Conservation (phyloP, 2,113 vertebrate species). For the Cyanoderma ruficeps region DNA sequence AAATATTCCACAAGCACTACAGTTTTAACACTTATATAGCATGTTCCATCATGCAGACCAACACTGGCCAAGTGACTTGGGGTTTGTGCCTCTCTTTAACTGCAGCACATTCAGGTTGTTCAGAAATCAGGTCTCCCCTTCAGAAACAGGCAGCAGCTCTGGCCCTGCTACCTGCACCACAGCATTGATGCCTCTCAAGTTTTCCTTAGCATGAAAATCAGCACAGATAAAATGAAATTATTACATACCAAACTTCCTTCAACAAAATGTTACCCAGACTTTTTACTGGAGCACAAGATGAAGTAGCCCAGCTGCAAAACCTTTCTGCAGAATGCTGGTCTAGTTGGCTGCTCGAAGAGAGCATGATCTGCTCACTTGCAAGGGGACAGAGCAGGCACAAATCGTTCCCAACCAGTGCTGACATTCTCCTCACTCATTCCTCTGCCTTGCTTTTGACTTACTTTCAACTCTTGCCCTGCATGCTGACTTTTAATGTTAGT, state of each 20-base stretch:
- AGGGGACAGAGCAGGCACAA: not conserved
- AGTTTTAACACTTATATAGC: not conserved
- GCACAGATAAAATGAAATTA: not conserved
- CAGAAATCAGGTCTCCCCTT: not conserved
- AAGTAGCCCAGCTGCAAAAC: not conserved
- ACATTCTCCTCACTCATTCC: not conserved
- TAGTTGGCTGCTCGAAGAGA: fast-evolving
- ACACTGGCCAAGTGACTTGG: not conserved
- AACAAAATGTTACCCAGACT: not conserved
- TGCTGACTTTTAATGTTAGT: conserved; percentile 12
- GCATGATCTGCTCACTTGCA: not conserved
- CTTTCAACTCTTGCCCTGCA: conserved; percentile 13
- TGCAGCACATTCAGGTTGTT: not conserved
- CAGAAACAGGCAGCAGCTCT: not conserved
- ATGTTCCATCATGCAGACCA: not conserved
- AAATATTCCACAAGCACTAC: not conserved
- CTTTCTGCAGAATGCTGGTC: not conserved
- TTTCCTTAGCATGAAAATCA: not conserved
- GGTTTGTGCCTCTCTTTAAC: not conserved
- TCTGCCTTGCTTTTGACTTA: not conserved
- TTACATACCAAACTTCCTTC: not conserved
- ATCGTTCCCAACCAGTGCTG: fast-evolving
- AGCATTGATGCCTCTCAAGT: not conserved
- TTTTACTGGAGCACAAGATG: not conserved
- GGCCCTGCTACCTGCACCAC: not conserved